Evolutionary conservation across 1,140 invertebrate genomes (phyloP).

Genomic region (Yoshiicerus persimilis): DNA sequence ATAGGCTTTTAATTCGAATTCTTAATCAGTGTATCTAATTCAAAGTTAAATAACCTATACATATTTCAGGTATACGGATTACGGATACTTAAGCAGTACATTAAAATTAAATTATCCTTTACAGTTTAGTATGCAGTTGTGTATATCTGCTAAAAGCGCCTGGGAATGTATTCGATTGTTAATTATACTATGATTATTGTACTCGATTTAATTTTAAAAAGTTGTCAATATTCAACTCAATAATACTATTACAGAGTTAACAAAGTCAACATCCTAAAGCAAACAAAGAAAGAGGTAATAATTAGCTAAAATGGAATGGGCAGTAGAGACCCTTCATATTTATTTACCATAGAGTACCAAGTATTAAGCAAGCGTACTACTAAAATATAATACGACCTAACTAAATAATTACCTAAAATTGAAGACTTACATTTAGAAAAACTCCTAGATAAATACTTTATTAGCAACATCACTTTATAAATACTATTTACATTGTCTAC

Average conservation of each 20-base stretch:
- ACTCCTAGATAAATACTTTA: neutral
- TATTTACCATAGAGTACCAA: conserved; percentile 11
- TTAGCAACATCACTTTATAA: neutral
- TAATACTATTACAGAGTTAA: too few relatives aligned
- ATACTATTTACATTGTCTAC: neutral
- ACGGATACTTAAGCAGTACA: too few relatives aligned
- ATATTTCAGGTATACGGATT: neutral
- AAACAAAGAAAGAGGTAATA: neutral
- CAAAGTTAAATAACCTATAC: neutral
- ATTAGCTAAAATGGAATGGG: conserved; percentile 19
- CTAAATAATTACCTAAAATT: neutral
- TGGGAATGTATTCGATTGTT: too few relatives aligned
- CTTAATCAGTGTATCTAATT: neutral
- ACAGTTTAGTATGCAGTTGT: too few relatives aligned
- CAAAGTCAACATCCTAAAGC: neutral
- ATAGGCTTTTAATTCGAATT: neutral
- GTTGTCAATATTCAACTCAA: neutral
- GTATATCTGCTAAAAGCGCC: too few relatives aligned
- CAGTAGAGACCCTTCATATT: neutral
- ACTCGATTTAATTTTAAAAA: neutral
- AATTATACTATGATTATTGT: neutral
- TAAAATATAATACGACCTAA: neutral
- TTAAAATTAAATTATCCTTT: too few relatives aligned
- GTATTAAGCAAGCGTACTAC: neutral
- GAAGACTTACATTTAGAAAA: neutral